phyloP scores from a whole-genome alignment of 2,797 vertebrate species.

The Austrolebias charrua region DNA sequence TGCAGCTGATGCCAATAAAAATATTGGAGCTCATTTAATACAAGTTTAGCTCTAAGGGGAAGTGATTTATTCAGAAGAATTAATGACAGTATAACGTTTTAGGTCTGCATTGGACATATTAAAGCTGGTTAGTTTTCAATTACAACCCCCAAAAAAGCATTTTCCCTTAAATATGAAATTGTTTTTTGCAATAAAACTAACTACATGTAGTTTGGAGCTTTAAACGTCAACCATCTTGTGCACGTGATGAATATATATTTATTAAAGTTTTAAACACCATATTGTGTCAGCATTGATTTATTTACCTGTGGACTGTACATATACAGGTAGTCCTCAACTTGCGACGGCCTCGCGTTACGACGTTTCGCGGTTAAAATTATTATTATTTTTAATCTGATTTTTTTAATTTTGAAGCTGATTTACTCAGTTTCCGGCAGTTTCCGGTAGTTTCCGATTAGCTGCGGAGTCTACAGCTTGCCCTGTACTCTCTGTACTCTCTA shows the following conservation, averaged over 20 bases:
- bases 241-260: neutral
- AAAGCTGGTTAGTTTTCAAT: constrained; percentile 1
- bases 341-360: too few relatives aligned
- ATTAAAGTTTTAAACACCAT: constrained; percentile 10
- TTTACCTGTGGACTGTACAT: constrained; percentile 8
- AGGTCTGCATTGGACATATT: constrained; percentile 29
- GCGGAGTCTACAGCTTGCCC: too few relatives aligned
- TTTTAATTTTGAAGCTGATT: too few relatives aligned
- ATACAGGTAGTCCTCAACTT: too few relatives aligned
- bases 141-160: neutral
- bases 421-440: too few relatives aligned
- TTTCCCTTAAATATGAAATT: neutral
- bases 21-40: constrained; percentile 77
- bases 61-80: constrained; percentile 78
- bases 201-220: too few relatives aligned
- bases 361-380: too few relatives aligned
- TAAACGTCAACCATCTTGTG: neutral
- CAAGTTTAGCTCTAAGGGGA: constrained; percentile 74
- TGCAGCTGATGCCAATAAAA: constrained; percentile 75
- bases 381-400: too few relatives aligned
- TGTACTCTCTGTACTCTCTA: too few relatives aligned
- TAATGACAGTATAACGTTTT: constrained; percentile 54
- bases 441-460: too few relatives aligned
- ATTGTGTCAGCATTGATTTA: constrained; percentile 1
- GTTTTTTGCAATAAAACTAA: neutral